Base-by-base conservation (phyloP, 2,888 invertebrate species). In the Nomada ruficornis region DNA sequence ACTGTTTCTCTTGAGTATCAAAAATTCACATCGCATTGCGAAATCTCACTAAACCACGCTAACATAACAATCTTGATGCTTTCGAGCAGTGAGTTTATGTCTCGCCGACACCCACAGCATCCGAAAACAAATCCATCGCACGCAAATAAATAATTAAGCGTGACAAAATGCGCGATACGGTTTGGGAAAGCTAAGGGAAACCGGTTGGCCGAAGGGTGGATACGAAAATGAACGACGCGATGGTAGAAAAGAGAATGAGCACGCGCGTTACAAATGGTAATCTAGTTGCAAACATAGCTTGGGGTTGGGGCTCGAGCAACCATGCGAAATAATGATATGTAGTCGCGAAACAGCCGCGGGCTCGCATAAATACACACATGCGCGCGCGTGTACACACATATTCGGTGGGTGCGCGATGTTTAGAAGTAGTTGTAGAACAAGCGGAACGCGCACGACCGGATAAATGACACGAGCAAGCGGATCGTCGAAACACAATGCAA, bases 251-350 rank as follows among this genome's bases (percentile, higher is more conserved):
- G 60, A 60, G 64, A 65, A 76, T 63, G 72, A 80, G 76, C 67
- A 74, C 79, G 76, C 52, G 60, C 69, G 78, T 74, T 78, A 69
- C 77, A 67, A 83, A 89, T 83, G 85, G 85, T 90, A 91, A 91
- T 91, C 89, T 88, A 87, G 89, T 89, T 88, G 90, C 86, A 87
- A 90, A 88, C 89, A 86, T 81, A 80, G 87, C 89, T 85, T 77
- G 88, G 87, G 91, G 89, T 90, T 90, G 89, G 88, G 89, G 89
- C 88, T 83, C 86, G 89, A 78, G 87, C 91, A 91, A 90, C 90
- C 92, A 90, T 89, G 91, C 90, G 90, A 90, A 93, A 93, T 92
- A 92, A 93, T 93, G 91, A 92, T 91, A 93, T 91, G 92, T 91
- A 92, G 91, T 92, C 90, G 91, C 86, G 87, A 90, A 89, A 88